Conservation (phyloP, 2,113 vertebrate genomes). For the Psittacara wagleri region DNA sequence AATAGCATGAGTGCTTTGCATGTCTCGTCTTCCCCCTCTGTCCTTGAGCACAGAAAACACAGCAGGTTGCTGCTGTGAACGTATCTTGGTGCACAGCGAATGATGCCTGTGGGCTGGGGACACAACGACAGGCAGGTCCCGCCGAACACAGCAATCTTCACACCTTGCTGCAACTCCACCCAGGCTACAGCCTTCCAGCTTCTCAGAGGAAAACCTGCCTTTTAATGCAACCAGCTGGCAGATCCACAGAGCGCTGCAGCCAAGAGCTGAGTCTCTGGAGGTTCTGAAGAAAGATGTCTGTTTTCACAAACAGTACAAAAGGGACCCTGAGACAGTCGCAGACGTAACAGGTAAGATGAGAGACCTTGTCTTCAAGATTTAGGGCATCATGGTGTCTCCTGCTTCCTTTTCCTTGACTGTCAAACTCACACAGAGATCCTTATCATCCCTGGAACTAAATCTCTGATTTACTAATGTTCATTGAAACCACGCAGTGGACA, state of each 20-base stretch:
- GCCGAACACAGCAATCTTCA: not conserved
- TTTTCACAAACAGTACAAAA: not conserved
- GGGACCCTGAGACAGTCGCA: not conserved
- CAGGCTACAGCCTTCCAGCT: not conserved
- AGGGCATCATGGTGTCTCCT: not conserved
- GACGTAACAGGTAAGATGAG: not conserved
- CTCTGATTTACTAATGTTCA: not conserved
- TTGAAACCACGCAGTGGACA: not conserved
- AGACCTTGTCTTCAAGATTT: not conserved
- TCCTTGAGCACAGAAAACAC: not conserved
- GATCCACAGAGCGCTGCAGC: not conserved
- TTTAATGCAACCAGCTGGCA: not conserved
- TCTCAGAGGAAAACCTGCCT: not conserved
- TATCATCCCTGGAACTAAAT: not conserved
- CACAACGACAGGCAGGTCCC: not conserved
- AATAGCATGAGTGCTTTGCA: not conserved
- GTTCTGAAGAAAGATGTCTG: not conserved
- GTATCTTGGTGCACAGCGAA: rapidly evolving
- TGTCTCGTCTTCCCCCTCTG: not conserved
- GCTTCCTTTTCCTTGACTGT: not conserved
- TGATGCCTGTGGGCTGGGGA: not conserved
- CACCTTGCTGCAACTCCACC: not conserved
- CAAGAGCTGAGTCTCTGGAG: not conserved
- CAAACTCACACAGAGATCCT: not conserved
- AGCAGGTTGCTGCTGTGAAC: not conserved